These are phyloP conservation scores for Ammodytes dubius DNA, from an alignment of 2,113 vertebrate genomes.

Conservation along the genomic window DNA sequence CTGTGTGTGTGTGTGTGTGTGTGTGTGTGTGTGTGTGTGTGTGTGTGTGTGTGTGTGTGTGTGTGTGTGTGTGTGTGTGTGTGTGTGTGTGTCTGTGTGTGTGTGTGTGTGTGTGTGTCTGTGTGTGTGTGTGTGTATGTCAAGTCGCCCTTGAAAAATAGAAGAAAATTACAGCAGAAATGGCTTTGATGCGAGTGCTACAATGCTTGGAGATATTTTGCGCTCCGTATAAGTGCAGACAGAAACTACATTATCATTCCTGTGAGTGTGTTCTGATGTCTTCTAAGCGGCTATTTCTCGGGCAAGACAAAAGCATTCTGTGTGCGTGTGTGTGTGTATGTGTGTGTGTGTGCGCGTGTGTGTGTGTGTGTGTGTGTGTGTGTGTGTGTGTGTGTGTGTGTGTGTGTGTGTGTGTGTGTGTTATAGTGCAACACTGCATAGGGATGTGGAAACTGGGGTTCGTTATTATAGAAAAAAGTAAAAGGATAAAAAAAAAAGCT, in stretches of 20 bases:
- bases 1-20: no score
- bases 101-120: no score
- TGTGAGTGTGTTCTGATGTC: slow-evolving; percentile 55
- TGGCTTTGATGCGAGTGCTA: slow-evolving; percentile 68
- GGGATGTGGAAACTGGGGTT: slow-evolving; percentile 41
- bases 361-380: no score
- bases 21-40: not conserved
- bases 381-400: no score
- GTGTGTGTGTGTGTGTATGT: not conserved
- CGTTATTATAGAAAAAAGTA: slow-evolving; percentile 66
- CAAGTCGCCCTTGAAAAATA: slow-evolving; percentile 73
- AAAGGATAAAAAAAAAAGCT: slow-evolving; percentile 49
- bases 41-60: no score
- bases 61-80: not conserved
- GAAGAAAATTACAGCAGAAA: slow-evolving; percentile 59
- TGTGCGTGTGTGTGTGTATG: no score
- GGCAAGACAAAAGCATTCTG: not conserved
- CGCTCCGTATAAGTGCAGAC: slow-evolving; percentile 59
- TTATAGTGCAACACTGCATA: not conserved
- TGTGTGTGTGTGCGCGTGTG: no score
- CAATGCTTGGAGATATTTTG: slow-evolving; percentile 57
- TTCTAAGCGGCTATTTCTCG: slow-evolving; percentile 25
- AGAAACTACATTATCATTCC: slow-evolving; percentile 63
- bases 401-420: no score
- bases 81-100: no score